Conservation (phyloP, 2,888 invertebrate species). For the Eucriotettix oculatus region DNA sequence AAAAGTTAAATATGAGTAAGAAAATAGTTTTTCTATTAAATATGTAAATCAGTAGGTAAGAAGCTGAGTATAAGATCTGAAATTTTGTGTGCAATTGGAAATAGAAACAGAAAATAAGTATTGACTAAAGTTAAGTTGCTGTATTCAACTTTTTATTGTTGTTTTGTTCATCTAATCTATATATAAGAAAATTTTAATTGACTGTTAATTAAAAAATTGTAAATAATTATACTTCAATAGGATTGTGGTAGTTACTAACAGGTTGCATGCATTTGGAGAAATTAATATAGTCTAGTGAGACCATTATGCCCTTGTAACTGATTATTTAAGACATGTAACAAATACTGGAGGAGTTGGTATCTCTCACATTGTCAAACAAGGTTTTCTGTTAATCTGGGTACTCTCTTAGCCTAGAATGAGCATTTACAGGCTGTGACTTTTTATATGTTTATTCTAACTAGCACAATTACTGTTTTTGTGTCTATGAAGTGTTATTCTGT, state of each 20-base stretch:
- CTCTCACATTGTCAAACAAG: too few relatives aligned
- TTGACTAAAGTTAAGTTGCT: not conserved
- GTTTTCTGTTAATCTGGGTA: too few relatives aligned
- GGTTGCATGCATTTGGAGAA: not conserved
- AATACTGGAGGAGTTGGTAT: not conserved
- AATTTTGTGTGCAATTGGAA: not conserved
- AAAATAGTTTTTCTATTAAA: not conserved
- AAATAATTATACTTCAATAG: conserved; percentile 2
- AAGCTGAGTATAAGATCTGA: not conserved
- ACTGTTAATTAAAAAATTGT: not conserved
- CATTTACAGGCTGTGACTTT: not conserved
- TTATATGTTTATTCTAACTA: not conserved
- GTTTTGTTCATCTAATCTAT: not conserved
- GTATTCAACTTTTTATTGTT: not conserved
- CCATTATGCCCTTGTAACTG: too few relatives aligned
- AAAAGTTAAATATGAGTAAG: not conserved
- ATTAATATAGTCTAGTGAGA: not conserved
- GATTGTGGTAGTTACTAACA: conserved; percentile 8
- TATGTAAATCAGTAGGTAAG: not conserved
- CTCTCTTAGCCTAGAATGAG: not conserved
- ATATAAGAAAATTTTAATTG: not conserved
- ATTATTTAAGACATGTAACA: not conserved
- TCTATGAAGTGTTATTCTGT: too few relatives aligned
- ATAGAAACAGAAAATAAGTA: not conserved
- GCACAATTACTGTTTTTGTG: too few relatives aligned